phyloP scores from a whole-genome alignment of 1,140 invertebrate species.

The Ectropis grisescens region DNA sequence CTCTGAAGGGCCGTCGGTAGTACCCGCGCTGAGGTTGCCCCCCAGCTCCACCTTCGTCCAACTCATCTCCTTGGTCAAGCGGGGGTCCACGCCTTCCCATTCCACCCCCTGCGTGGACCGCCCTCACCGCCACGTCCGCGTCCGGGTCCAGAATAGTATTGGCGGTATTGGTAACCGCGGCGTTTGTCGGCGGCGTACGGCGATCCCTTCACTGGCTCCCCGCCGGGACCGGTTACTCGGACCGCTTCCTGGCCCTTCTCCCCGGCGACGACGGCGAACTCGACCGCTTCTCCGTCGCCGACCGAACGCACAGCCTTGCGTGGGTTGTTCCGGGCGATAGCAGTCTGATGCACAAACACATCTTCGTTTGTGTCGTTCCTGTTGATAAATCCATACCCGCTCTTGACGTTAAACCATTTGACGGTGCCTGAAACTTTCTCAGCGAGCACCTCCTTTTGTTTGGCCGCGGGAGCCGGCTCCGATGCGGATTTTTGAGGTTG shows the following conservation, averaged over 20 bases:
- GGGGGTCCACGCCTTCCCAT: conserved; percentile 47
- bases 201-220: conserved; percentile 93
- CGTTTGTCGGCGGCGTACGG: conserved; percentile 96
- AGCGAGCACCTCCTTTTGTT: conserved; percentile 75
- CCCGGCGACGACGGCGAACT: conserved; percentile 99
- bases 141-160: conserved; percentile 57
- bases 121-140: conserved; percentile 60
- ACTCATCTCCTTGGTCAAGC: conserved; percentile 38
- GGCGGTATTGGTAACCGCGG: conserved; percentile 78
- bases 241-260: conserved; percentile 98
- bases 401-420: conserved; percentile 99
- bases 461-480: conserved; percentile 48
- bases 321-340: conserved; percentile 97
- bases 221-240: conserved; percentile 95
- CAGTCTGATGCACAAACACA: conserved; percentile 99
- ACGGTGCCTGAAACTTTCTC: conserved; percentile 93
- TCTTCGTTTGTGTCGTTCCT: conserved; percentile 99
- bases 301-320: conserved; percentile 98
- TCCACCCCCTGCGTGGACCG: conserved; percentile 53
- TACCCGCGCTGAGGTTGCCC: conserved; percentile 56
- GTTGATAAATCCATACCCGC: conserved; percentile 99
- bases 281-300: conserved; percentile 97
- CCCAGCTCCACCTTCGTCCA: conserved; percentile 47
- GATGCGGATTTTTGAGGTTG: conserved; percentile 43
- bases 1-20: conserved; percentile 59